Conservation (phyloP, 2,888 invertebrate genomes). For the Chouioia cunea region DNA sequence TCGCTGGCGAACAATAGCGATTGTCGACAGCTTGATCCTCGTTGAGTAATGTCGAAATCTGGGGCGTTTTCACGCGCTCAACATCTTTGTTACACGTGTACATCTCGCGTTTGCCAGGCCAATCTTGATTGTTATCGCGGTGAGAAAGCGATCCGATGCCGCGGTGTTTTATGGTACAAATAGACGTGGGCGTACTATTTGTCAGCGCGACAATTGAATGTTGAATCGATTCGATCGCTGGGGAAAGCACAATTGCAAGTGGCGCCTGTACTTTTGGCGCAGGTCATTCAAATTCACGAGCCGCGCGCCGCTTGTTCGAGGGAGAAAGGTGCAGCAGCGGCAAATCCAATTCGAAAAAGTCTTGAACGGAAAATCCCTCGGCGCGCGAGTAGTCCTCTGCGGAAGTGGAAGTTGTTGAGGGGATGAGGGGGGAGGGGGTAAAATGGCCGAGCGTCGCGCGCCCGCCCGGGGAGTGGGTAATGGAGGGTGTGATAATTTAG, state of each 20-base stretch:
- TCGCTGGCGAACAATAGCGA: conserved; percentile 18
- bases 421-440: too few species aligned
- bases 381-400: conserved; percentile 5
- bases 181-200: conserved; percentile 25
- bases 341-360: conserved; percentile 36
- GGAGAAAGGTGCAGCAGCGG: conserved; percentile 1
- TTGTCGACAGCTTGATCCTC: conserved; percentile 66
- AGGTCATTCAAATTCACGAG: not conserved
- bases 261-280: too few species aligned
- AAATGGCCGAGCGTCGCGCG: conserved; percentile 17
- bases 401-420: not conserved
- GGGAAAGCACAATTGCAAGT: too few species aligned
- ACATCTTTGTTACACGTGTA: not conserved
- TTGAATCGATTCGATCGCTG: too few species aligned
- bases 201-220: too few species aligned
- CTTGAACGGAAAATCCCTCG: conserved; percentile 28
- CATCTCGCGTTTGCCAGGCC: not conserved
- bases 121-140: conserved; percentile 12
- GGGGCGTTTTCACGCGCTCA: conserved; percentile 59
- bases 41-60: conserved; percentile 69
- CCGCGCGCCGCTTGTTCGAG: not conserved
- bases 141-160: too few species aligned
- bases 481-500: conserved; percentile 68
- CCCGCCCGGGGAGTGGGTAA: conserved; percentile 58
- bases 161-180: not conserved